These are phyloP conservation scores for Lycodopsis pacificus DNA, from an alignment of 2,797 vertebrate species.

Conservation along the genomic window DNA sequence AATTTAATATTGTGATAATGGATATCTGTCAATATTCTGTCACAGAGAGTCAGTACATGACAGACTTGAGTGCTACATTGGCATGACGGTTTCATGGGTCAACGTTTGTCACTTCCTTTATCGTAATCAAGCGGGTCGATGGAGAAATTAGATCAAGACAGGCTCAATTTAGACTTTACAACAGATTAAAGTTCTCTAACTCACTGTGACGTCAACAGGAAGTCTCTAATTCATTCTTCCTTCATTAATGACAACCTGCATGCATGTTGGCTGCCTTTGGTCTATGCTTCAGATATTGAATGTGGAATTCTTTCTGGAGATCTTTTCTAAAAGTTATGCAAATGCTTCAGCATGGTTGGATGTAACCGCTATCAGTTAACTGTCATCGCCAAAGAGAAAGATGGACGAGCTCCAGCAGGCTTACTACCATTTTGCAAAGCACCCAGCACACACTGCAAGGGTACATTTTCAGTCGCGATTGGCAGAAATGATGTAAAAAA, in stretches of 20 bases:
- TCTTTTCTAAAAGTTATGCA: too few species aligned
- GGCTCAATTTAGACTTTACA: neutral
- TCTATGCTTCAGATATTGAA: too few species aligned
- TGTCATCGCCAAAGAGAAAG: too few species aligned
- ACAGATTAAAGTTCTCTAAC: neutral
- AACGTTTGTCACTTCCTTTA: neutral
- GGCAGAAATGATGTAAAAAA: too few species aligned
- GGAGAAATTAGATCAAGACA: neutral
- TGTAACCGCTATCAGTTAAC: neutral
- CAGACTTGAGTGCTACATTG: neutral
- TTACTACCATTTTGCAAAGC: too few species aligned
- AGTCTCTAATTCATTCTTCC: neutral
- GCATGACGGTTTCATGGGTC: neutral
- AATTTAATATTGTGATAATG: conserved; percentile 2
- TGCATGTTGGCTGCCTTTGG: neutral
- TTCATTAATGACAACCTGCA: neutral
- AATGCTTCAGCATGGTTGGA: neutral
- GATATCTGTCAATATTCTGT: neutral
- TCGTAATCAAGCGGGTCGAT: neutral
- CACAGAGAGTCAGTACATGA: neutral
- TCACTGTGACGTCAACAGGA: neutral
- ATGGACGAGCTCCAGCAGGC: too few species aligned
- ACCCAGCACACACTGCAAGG: neutral
- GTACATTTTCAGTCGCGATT: neutral
- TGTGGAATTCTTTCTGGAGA: too few species aligned